Evolutionary conservation across 2,888 invertebrate genomes (phyloP), one percentile per base, ranked within the genome.

Genomic region (Zele albiditarsus): DNA sequence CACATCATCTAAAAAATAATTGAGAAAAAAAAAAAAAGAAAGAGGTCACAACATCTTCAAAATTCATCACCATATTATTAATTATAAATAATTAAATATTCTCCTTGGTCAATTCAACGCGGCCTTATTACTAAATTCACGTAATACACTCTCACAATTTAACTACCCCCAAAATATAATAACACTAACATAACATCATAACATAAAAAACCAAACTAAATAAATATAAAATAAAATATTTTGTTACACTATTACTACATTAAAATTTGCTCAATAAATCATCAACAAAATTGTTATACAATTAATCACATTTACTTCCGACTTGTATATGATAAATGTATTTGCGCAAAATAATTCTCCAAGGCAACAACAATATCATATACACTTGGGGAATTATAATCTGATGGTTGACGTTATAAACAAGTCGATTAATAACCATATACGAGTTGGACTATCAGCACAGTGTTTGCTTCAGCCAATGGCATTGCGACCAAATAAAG

Each of bases 371-470:
- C 74, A 75, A 75, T 75, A 71, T 66, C 71, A 75, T 57, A 53
- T 27, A 27, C 28, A 23, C 58, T 73, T 62, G 31, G 53, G 28
- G 27, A 62, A 74, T 74, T 70, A 58, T 69, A 74, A 57, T 65
- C 58, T 69, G 62, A 67, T 69, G 33, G 65, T 63, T 74, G 71
- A 74, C 74, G 69, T 71, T 75, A 62, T 49, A 71, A 71, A 75
- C 75, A 75, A 75, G 75, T 60, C 71, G 71, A 71, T 75, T 75
- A 75, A 75, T 75, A 75, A 75, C 66, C n/a, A 63, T 38, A 66
- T 66, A 14, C 66, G 10, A 53, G 46, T 46, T 31, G 33, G 25
- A 49, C 73, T 73, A 73, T 68, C 68, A 62, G 27, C 49, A 20
- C 20, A 27, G 33, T 27, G 23, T 70, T 33, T 25, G 16, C 42